Evolutionary conservation across 92 coral and sea anemone genomes (phyloP).

Genomic region (Virgularia gustaviana): DNA sequence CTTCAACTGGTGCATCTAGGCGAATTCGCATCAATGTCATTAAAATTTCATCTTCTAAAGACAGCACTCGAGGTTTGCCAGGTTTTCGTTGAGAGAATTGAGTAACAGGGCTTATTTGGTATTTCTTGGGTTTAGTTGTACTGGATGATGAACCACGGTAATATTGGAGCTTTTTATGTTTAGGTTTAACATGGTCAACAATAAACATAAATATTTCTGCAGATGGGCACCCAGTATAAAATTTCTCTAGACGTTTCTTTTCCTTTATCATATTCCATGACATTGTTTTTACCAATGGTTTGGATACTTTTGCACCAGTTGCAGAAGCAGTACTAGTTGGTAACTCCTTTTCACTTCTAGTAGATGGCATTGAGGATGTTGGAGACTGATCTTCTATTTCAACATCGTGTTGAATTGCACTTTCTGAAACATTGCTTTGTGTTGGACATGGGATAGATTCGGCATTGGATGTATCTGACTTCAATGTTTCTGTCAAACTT

Average conservation of each 20-base stretch:
- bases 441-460: not conserved
- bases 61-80: slow-evolving; percentile 39
- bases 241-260: slow-evolving; percentile 21
- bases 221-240: slow-evolving; percentile 43
- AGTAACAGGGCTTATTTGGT: slow-evolving; percentile 4
- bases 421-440: not conserved
- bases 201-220: slow-evolving; percentile 34
- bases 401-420: not conserved
- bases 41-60: slow-evolving; percentile 44
- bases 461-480: not conserved
- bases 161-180: slow-evolving; percentile 36
- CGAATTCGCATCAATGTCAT: slow-evolving; percentile 53
- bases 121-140: not conserved
- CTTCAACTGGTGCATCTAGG: slow-evolving; percentile 37
- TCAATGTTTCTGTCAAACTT: not conserved
- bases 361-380: not conserved
- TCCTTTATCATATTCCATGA: slow-evolving; percentile 5
- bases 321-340: not conserved
- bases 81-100: slow-evolving; percentile 28
- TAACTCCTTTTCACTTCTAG: too few relatives aligned
- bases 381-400: not conserved
- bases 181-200: slow-evolving; percentile 13
- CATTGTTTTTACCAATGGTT: not conserved
- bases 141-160: slow-evolving; percentile 14
- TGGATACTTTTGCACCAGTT: not conserved